Evolutionary conservation across 2,797 vertebrate genomes (phyloP).

Genomic region (Macroramphosus scolopax): DNA sequence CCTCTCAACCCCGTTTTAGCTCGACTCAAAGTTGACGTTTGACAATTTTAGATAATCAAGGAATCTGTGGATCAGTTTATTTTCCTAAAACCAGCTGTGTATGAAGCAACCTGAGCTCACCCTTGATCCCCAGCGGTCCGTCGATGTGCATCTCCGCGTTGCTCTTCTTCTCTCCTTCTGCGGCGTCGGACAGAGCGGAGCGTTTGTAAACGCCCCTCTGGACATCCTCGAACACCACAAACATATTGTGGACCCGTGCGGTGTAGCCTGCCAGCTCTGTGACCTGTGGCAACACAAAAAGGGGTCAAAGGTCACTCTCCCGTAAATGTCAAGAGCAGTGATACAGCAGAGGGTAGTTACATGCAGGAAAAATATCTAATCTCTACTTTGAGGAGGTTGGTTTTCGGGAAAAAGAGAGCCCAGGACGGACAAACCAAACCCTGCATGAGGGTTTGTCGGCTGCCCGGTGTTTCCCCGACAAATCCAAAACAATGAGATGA

Average conservation of each 20-base stretch:
- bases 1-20: too few species aligned
- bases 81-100: not conserved
- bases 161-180: constrained; percentile 71
- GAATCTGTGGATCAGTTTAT: not conserved
- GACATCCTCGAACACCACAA: constrained; percentile 93
- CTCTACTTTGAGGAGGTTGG: too few species aligned
- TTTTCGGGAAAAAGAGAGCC: too few species aligned
- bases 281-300: constrained; percentile 74
- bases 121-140: constrained; percentile 89
- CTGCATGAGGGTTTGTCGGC: too few species aligned
- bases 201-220: constrained; percentile 93
- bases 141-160: constrained; percentile 80
- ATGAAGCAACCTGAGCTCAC: constrained; percentile 58
- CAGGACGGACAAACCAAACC: too few species aligned
- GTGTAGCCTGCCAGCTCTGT: constrained; percentile 97
- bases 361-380: too few species aligned
- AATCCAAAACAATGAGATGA: too few species aligned
- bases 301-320: constrained; percentile 11
- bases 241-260: constrained; percentile 94
- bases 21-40: not conserved
- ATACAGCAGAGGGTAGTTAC: too few species aligned
- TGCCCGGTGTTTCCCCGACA: too few species aligned
- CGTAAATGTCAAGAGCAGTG: constrained; percentile 1
- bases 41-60: not conserved
- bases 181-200: constrained; percentile 68